These are phyloP conservation scores for Nixonia krombeini DNA, from an alignment of 1,140 invertebrate genomes.

Conservation along the genomic window DNA sequence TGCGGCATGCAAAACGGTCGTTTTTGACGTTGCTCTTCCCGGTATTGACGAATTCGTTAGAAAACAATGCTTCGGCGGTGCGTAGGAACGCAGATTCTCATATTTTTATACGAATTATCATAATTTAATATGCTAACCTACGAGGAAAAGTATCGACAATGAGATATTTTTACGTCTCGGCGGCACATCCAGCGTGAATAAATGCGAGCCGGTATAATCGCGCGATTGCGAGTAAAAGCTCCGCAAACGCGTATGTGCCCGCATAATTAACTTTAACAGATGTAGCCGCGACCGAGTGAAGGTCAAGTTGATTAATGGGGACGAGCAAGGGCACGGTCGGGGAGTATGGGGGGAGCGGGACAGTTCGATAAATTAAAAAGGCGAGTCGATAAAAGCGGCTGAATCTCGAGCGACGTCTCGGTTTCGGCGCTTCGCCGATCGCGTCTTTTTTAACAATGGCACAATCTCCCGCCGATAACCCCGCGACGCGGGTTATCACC, in stretches of 20 bases:
- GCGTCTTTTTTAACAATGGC: background rate
- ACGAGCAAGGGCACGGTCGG: background rate
- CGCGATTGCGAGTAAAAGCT: background rate
- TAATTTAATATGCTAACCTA: too few relatives aligned
- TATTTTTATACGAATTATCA: too few relatives aligned
- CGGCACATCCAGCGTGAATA: too few relatives aligned
- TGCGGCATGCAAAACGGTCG: too few relatives aligned
- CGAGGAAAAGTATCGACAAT: too few relatives aligned
- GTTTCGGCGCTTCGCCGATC: background rate
- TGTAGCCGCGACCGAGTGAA: background rate
- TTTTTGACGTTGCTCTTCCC: too few relatives aligned
- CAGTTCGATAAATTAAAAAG: background rate
- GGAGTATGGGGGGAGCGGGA: background rate
- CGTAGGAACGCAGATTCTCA: too few relatives aligned
- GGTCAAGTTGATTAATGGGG: background rate
- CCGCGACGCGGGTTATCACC: background rate
- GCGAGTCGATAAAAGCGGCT: background rate
- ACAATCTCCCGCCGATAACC: background rate
- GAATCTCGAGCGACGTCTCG: background rate
- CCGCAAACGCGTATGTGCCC: background rate
- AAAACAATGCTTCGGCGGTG: too few relatives aligned
- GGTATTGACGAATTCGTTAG: too few relatives aligned
- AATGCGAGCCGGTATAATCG: too few relatives aligned
- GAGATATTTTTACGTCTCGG: too few relatives aligned
- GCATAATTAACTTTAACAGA: constrained; percentile 1